A percentile compares a stretch with the other conserved stretches of the same genome.
These are phyloP conservation scores for Bombus turneri DNA, from an alignment of 1,140 invertebrate species.

Conservation along the genomic window DNA sequence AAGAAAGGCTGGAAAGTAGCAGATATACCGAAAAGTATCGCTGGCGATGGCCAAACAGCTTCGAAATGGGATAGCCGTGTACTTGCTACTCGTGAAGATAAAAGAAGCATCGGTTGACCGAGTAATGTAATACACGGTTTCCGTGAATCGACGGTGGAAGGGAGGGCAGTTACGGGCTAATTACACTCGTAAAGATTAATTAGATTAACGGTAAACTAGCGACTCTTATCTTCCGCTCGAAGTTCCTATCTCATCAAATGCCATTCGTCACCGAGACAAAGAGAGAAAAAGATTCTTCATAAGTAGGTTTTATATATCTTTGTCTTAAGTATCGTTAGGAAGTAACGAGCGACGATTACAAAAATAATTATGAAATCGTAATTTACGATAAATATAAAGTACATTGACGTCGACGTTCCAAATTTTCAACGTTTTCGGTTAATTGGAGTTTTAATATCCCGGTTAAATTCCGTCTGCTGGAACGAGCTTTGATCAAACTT, in stretches of 20 bases:
- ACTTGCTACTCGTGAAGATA: conserved; percentile 78
- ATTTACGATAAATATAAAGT: too few relatives aligned
- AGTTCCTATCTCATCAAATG: conserved; percentile 13
- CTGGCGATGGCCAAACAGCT: conserved; percentile 74
- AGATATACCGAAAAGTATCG: conserved; percentile 67
- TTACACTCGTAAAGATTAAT: conserved; percentile 80
- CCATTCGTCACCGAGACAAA: conserved; percentile 8
- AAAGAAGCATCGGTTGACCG: conserved; percentile 70
- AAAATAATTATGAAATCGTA: conserved; percentile 1
- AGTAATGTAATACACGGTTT: conserved; percentile 39
- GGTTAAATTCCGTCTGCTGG: neutral
- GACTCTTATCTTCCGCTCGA: conserved; percentile 37
- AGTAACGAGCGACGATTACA: neutral
- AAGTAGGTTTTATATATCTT: neutral
- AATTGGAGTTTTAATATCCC: neutral
- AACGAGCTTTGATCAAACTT: neutral
- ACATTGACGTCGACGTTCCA: too few relatives aligned
- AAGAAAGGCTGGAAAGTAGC: conserved; percentile 14
- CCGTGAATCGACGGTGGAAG: conserved; percentile 30
- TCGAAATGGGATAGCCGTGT: conserved; percentile 80
- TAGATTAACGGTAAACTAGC: conserved; percentile 75
- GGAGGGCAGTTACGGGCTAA: conserved; percentile 70
- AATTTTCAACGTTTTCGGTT: neutral
- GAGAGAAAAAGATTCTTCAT: neutral
- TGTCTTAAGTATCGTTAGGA: neutral